Evolutionary conservation across 35 echinoderm and acorn worm species (phyloP), one percentile per base, ranked within the genome.

Genomic region (Amphiura filiformis): DNA sequence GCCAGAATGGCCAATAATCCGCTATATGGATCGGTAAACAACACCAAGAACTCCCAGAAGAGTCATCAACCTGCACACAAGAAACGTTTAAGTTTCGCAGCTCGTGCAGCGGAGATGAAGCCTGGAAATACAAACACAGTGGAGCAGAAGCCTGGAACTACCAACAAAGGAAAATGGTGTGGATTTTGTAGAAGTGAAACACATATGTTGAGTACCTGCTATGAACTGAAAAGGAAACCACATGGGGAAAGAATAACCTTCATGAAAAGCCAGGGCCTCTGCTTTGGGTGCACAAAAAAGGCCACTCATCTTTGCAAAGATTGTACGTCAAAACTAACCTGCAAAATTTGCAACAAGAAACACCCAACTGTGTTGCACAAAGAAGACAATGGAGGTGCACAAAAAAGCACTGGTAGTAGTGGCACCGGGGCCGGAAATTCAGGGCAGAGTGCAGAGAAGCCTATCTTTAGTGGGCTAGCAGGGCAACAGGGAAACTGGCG

Each of bases 231-330:
- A 49, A 36, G 39, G 36, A 38, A 86, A 84, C 57, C 44, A 22
- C 39, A 39, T 1, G 47, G 81, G 36, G 79, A 92, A 31, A 86
- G 84, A 86, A 28, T 80, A 64, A 76, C 39, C n/a, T 14, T 80
- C 23, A 20, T 38, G 13, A 86, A 47, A 42, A 64, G 20, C 32
- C 80, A 92, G 37, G 41, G 84, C 20, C 79, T 92, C 5, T 92
- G 90, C 56, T 92, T 86, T 44, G 47, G 84, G 13, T 92, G n/a
- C n/a, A n/a, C 82, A 32, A 65, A 81, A 22, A 39, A 78, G 37
- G 80, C 38, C 13, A 65, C 56, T 26, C 84, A 87, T 37, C 13
- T 81, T 11, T 32, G 37, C 31, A 65, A 42, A 77, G 61, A 87
- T 39, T 83, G 84, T 42, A 80, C 37, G 32, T 40, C 37, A 17